A percentile compares a stretch with the other conserved stretches of the same genome.
Evolutionary conservation across 2,797 vertebrate species (phyloP).

Genomic region (Pseudochaenichthys georgianus): DNA sequence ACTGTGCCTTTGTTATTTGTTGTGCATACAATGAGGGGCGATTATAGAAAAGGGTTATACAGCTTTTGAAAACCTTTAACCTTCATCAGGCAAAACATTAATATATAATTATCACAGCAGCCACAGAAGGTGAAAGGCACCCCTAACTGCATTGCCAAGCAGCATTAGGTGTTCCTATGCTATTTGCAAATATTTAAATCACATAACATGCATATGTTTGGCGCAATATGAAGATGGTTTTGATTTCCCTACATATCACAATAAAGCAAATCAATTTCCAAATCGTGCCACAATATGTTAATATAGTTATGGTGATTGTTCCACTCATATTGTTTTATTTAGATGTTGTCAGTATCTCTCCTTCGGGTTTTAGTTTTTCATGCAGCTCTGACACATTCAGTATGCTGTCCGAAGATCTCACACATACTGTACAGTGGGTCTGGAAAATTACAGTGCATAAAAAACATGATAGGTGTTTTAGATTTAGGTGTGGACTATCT

Average conservation of each 20-base stretch:
- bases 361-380: not conserved
- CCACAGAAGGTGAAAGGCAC: too few relatives aligned
- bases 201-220: too few relatives aligned
- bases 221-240: not conserved
- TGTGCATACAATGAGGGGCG: not conserved
- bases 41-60: too few relatives aligned
- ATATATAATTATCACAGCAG: too few relatives aligned
- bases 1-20: not conserved
- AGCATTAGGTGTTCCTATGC: too few relatives aligned
- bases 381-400: not conserved
- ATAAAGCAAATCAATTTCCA: not conserved
- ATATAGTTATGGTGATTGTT: not conserved
- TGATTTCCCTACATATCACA: not conserved
- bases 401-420: not conserved
- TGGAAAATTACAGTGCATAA: not conserved
- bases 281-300: not conserved
- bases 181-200: too few relatives aligned
- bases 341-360: not conserved
- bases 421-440: not conserved
- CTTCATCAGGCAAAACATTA: too few relatives aligned
- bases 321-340: not conserved
- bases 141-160: too few relatives aligned
- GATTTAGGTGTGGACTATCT: not conserved
- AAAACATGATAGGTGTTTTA: conserved; percentile 1
- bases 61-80: too few relatives aligned